Conservation (phyloP, 2,888 invertebrate genomes). For the Lithosia quadra region DNA sequence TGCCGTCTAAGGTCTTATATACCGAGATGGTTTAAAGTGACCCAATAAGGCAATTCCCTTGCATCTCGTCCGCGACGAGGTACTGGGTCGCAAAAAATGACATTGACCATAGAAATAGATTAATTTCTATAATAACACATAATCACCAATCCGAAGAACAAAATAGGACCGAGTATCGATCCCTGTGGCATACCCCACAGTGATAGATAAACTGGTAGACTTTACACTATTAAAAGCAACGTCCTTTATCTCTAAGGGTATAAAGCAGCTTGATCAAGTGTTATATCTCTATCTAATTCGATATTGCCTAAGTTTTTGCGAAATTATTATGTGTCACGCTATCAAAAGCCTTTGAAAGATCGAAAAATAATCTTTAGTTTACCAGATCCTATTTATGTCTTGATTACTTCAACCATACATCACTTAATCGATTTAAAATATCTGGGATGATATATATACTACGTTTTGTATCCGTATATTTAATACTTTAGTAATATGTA, state of each 20-base stretch:
- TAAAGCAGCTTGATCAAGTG: background rate
- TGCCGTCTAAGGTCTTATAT: no score
- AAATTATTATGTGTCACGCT: background rate
- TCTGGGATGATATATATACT: slow-evolving; percentile 18
- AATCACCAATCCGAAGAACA: background rate
- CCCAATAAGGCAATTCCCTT: no score
- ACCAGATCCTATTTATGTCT: background rate
- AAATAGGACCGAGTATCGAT: background rate
- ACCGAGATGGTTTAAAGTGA: no score
- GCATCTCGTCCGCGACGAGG: no score
- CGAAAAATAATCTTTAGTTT: background rate
- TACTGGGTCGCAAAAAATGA: no score
- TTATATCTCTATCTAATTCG: background rate
- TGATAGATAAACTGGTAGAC: background rate
- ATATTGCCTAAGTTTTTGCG: background rate
- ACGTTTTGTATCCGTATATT: slow-evolving; percentile 47
- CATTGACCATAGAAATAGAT: no score
- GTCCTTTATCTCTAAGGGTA: background rate
- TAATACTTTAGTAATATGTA: slow-evolving; percentile 14
- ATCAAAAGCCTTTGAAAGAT: background rate
- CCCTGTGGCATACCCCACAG: background rate
- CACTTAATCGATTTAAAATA: background rate
- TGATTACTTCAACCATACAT: background rate
- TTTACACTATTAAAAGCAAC: background rate
- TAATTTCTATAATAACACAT: no score